Evolutionary conservation across 2,797 vertebrate species (phyloP), one percentile per base, ranked within the genome.

Genomic region (Staurois parvus): DNA sequence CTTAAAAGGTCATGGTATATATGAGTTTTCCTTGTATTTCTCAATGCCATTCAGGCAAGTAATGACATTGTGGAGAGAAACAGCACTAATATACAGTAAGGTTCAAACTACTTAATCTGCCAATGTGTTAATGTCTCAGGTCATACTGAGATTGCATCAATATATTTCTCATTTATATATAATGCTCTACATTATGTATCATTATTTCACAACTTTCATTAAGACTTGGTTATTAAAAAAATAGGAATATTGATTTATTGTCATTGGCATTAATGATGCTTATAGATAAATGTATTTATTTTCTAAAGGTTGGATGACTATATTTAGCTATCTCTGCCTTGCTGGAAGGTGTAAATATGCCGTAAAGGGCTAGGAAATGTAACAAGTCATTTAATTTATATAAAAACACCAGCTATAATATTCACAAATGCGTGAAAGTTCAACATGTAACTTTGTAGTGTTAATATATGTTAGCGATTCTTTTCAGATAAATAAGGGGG

Each of bases 1-100:
- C n/a, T 28, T 77, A 40, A 64, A n/a, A 62, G 62, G 59, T 64
- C 59, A 77, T 64, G 59, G 37, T 66, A 77, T 40, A 40, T 77
- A 66, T 40, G n/a, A 66, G 21, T 76, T 66, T 76, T 62, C 24
- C 32, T 64, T 40, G 76, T 40, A 64, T 77, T 77, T 29, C 28
- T 29, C 28, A 66, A 29, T 29, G 10, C n/a, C 5, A 29, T 11
- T 28, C 64, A 66, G 64, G n/a, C 28, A 66, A 9, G 2, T 66
- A 66, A 66, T 66, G 64, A 29, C 9, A 66, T 66, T 66, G 26
- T 66, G 28, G 12, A 28, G 64, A 12, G 11, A 11, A 66, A 29
- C 8, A 29, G 13, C 64, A 66, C 26, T 66, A 66, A 66, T 29
- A 66, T 26, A 66, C 64, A 66, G 64, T 66, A 29, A 66, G 26